Percentiles rank a stretch among this genome's conserved stretches.
Conservation (phyloP, 2,113 vertebrate species). For the Rhea pennata region DNA sequence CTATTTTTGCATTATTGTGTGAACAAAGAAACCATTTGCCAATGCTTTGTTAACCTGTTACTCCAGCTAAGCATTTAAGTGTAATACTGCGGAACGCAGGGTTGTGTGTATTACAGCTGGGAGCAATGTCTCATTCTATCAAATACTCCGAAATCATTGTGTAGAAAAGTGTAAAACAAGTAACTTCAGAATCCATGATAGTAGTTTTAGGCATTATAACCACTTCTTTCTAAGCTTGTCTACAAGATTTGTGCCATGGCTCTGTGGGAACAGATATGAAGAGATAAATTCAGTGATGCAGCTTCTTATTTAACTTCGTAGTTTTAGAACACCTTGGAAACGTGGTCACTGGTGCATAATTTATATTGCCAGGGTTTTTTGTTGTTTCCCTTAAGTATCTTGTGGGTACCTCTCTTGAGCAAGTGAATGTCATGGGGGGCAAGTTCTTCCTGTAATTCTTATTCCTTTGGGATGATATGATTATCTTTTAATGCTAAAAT, state of each 20-base stretch:
- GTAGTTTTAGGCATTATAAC: constrained; percentile 38
- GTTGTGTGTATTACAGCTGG: constrained; percentile 48
- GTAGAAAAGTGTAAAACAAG: constrained; percentile 72
- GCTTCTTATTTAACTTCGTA: neutral
- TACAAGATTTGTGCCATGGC: constrained; percentile 29
- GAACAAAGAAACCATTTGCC: constrained; percentile 67
- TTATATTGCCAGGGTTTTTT: neutral
- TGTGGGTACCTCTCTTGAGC: neutral
- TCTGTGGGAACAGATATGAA: constrained; percentile 25
- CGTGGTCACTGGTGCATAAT: constrained; percentile 16
- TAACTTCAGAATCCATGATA: constrained; percentile 44
- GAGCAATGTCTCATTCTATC: constrained; percentile 63
- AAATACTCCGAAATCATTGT: constrained; percentile 41
- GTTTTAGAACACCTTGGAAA: constrained; percentile 38
- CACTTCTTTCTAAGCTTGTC: constrained; percentile 34
- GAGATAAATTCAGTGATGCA: constrained; percentile 1
- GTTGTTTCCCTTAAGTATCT: constrained; percentile 26
- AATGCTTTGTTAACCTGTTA: constrained; percentile 66
- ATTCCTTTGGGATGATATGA: constrained; percentile 11
- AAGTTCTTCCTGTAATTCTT: constrained; percentile 43
- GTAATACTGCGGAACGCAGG: neutral
- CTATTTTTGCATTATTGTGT: constrained; percentile 28
- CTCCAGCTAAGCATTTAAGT: neutral
- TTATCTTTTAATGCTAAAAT: constrained; percentile 32
- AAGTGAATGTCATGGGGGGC: neutral